phyloP scores from a whole-genome alignment of 2,888 invertebrate species.

The Boloria euphrosyne region DNA sequence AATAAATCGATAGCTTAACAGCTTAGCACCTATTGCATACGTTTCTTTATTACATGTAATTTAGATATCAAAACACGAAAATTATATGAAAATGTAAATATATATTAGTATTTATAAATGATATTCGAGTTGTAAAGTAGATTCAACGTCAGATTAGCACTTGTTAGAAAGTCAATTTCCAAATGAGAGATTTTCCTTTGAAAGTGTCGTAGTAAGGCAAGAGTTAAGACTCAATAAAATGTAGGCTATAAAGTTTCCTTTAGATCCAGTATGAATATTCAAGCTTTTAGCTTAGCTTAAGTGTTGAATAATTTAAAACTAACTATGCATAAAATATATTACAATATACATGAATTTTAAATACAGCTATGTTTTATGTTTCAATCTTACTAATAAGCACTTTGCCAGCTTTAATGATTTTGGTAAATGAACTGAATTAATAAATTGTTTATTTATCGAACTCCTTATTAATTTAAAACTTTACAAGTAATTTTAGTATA shows the following conservation, averaged over 20 bases:
- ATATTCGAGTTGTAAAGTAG: conserved; percentile 18
- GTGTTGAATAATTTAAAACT: conserved; percentile 17
- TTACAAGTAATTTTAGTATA: no score
- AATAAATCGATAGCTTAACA: conserved; percentile 15
- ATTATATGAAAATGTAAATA: conserved; percentile 5
- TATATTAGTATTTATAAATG: conserved; percentile 9
- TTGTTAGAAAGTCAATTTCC: conserved; percentile 21
- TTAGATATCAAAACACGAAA: conserved; percentile 14
- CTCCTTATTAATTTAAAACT: no score
- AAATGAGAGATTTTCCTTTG: conserved; percentile 15
- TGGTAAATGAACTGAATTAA: not conserved
- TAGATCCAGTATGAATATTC: conserved; percentile 20
- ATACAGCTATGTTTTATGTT: conserved; percentile 7
- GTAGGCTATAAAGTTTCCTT: conserved; percentile 22
- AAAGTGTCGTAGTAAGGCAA: conserved; percentile 17
- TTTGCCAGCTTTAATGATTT: not conserved
- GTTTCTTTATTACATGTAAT: conserved; percentile 9
- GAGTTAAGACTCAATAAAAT: conserved; percentile 23
- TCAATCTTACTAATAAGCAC: conserved; percentile 11
- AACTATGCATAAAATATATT: conserved; percentile 20
- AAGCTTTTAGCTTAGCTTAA: conserved; percentile 5
- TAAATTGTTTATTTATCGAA: no score
- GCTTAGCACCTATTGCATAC: not conserved
- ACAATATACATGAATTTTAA: conserved; percentile 9
- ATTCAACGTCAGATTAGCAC: conserved; percentile 22